A percentile compares a stretch with the other conserved stretches of the same genome.
Evolutionary conservation across 2,888 invertebrate species (phyloP).

Genomic region (Agrochola lota): DNA sequence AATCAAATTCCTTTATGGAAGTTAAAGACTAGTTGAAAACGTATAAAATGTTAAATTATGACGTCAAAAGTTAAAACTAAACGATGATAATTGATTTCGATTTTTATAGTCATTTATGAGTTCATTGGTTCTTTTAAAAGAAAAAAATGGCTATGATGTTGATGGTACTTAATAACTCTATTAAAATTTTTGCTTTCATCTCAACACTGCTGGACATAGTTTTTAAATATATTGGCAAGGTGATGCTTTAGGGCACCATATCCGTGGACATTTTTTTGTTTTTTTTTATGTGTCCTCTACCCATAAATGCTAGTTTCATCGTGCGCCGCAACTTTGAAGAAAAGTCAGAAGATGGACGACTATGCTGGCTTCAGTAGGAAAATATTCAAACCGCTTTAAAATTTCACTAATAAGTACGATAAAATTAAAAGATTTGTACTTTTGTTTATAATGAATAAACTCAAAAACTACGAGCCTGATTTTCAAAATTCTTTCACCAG

Average conservation of each 20-base stretch:
- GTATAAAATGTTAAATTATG: conserved; percentile 17
- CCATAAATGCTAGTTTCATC: neutral
- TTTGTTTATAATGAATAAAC: too few relatives aligned
- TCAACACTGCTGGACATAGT: neutral
- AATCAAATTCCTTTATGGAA: neutral
- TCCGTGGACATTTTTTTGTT: too few relatives aligned
- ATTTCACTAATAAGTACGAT: too few relatives aligned
- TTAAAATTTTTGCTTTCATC: conserved; percentile 6
- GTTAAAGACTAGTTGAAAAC: conserved; percentile 13
- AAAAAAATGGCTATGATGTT: conserved; percentile 4
- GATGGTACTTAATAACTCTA: neutral
- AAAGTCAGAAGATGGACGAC: neutral
- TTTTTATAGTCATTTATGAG: conserved; percentile 20
- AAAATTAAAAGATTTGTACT: too few relatives aligned
- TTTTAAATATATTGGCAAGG: neutral
- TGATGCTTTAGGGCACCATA: neutral
- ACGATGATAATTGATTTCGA: conserved; percentile 33
- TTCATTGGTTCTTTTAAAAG: neutral
- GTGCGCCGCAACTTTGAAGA: neutral
- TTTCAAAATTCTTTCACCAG: too few relatives aligned
- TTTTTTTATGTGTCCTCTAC: too few relatives aligned
- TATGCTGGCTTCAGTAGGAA: neutral
- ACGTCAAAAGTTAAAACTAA: conserved; percentile 16
- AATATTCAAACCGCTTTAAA: neutral
- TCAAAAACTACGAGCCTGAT: too few relatives aligned